Evolutionary conservation across 2,797 vertebrate species (phyloP).

Genomic region (Muraenolepis orangiensis): DNA sequence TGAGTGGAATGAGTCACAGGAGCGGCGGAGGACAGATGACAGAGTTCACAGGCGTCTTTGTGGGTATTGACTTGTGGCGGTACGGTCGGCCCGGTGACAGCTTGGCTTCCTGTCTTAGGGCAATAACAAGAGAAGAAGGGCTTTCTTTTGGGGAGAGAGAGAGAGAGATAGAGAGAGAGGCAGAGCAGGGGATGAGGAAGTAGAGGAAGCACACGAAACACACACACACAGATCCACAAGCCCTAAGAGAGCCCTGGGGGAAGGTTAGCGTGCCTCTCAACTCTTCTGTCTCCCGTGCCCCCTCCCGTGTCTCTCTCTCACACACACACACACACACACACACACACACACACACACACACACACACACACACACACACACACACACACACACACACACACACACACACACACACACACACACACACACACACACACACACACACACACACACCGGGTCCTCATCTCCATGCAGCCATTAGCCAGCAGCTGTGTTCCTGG

Average conservation of each 20-base stretch:
- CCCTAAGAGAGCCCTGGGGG: conserved; percentile 70
- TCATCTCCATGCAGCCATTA: conserved; percentile 59
- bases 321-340: no score
- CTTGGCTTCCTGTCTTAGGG: conserved; percentile 64
- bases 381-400: no score
- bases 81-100: conserved; percentile 45
- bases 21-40: conserved; percentile 23
- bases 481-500: conserved; percentile 47
- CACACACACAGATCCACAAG: conserved; percentile 25
- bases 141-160: no score
- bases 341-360: no score
- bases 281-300: conserved; percentile 24
- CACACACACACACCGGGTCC: conserved; percentile 31
- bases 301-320: conserved; percentile 12
- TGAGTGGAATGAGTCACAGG: conserved; percentile 33
- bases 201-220: not conserved
- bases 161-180: no score
- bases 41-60: conserved; percentile 48
- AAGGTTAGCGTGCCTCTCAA: conserved; percentile 63
- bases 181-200: conserved; percentile 38
- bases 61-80: conserved; percentile 33
- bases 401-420: no score
- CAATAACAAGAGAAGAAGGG: conserved; percentile 55
- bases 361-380: no score
- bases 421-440: no score